Conservation (phyloP, 2,113 vertebrate genomes). For the Cinclus mexicanus region DNA sequence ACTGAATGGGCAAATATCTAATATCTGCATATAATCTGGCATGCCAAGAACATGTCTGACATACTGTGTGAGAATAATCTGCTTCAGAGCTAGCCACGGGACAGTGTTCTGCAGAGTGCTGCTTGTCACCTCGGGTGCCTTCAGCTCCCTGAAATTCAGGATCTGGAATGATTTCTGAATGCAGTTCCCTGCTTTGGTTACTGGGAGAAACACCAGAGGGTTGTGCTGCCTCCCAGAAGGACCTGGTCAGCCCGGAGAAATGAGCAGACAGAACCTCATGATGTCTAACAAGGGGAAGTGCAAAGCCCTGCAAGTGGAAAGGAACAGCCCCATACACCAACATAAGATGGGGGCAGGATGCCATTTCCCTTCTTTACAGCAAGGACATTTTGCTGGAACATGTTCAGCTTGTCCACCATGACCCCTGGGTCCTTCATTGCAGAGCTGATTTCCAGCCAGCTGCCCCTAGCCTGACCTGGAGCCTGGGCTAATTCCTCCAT, state of each 20-base stretch:
- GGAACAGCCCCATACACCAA: neutral
- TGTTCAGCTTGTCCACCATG: neutral
- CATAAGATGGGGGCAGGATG: neutral
- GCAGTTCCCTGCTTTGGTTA: neutral
- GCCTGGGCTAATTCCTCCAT: neutral
- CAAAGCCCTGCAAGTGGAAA: accelerated
- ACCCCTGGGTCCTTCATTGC: neutral
- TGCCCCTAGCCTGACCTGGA: neutral
- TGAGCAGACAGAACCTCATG: neutral
- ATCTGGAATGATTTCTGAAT: neutral
- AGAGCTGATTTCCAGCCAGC: neutral
- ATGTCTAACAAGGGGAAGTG: neutral
- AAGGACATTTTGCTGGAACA: neutral
- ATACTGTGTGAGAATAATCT: neutral
- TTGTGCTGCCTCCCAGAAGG: neutral
- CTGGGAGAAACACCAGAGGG: neutral
- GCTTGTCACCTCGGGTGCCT: neutral
- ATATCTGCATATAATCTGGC: neutral
- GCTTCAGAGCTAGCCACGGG: neutral
- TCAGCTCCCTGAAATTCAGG: neutral
- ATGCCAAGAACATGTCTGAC: neutral
- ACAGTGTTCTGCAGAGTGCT: neutral
- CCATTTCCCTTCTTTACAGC: neutral
- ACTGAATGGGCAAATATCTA: neutral
- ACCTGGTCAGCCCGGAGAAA: neutral